Evolutionary conservation across 2,888 invertebrate genomes (phyloP), one percentile per base, ranked within the genome.

Genomic region (Mesorhabditis belari): DNA sequence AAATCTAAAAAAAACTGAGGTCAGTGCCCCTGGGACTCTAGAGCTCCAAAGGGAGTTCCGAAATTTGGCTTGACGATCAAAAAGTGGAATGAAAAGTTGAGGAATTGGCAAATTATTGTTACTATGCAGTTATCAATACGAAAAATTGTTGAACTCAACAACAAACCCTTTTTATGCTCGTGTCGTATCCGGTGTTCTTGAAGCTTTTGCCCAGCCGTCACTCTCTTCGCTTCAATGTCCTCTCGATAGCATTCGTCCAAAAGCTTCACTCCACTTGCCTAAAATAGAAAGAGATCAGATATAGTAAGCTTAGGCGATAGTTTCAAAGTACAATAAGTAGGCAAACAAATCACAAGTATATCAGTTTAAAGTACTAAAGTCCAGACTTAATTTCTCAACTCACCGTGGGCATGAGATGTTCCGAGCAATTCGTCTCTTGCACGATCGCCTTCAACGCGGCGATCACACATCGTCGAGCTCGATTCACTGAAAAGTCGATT

Each of bases 401-500:
- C 51, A 50, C 27, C 53, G 53, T 9, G 56, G 58, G 52, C 51
- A 28, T 12, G 6, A 24, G 21, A 17, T 5, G 5, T 19, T 57
- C 17, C 6, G 67, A 51, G 58, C 67, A 71, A 26, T 71, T 70
- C 6, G 62, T 65, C 9, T 51, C 21, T 17, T 63, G 49, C 0
- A 64, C 64, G 50, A 76, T 61, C 49, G 62, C 60, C 23, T 58
- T 56, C 49, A 77, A 58, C 2, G 71, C 71, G 2, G 65, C 50
- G 17, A 72, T 59, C 3, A 77, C 76, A 52, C 77, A 77, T 57
- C 68, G 64, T 23, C 74, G 67, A 17, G 72, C 67, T 21, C 75
- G 72, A 53, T 66, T 65, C 64, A 75, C 77, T 77, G 65, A 65
- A 76, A 74, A 50, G 19, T n/a, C n/a, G n/a, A n/a, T n/a, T n/a